Percentiles rank a stretch among this genome's conserved stretches.
phyloP scores from a whole-genome alignment of 2,113 vertebrate genomes.

The Esox niger region DNA sequence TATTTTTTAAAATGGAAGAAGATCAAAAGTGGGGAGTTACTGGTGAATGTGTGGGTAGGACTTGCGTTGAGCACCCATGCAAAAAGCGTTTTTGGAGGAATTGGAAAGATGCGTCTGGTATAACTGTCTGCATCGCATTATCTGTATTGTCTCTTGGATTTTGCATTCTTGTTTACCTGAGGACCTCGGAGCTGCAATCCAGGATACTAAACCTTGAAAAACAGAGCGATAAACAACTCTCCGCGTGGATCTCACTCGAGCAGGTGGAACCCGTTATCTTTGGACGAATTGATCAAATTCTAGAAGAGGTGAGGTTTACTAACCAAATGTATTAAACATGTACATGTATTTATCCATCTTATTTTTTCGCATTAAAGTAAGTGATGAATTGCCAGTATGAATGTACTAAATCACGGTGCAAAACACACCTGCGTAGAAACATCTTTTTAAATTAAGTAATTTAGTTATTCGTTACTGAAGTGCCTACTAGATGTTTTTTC shows the following conservation, averaged over 20 bases:
- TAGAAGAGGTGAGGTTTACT: conserved; percentile 56
- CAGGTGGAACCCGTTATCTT: conserved; percentile 73
- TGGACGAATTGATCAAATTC: conserved; percentile 65
- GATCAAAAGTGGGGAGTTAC: conserved; percentile 43
- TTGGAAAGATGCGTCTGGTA: conserved; percentile 44
- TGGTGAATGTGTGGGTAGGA: conserved; percentile 36
- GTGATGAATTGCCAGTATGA: no score
- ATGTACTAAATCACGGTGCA: neutral
- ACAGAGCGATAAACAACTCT: conserved; percentile 54
- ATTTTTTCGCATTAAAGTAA: no score
- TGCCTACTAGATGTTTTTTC: neutral
- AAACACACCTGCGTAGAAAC: neutral
- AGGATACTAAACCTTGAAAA: conserved; percentile 68
- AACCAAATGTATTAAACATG: neutral
- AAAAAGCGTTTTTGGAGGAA: conserved; percentile 44
- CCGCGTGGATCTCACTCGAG: conserved; percentile 67
- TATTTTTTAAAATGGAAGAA: conserved; percentile 55
- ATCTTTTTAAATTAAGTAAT: neutral
- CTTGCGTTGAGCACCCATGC: conserved; percentile 29
- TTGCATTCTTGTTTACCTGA: conserved; percentile 61
- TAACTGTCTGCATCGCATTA: conserved; percentile 45
- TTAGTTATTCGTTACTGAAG: neutral
- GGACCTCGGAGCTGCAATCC: conserved; percentile 66
- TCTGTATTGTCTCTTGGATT: conserved; percentile 64
- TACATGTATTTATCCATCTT: neutral